These are phyloP conservation scores for Trichogramma dendrolimi DNA, from an alignment of 2,888 invertebrate species.

Conservation along the genomic window DNA sequence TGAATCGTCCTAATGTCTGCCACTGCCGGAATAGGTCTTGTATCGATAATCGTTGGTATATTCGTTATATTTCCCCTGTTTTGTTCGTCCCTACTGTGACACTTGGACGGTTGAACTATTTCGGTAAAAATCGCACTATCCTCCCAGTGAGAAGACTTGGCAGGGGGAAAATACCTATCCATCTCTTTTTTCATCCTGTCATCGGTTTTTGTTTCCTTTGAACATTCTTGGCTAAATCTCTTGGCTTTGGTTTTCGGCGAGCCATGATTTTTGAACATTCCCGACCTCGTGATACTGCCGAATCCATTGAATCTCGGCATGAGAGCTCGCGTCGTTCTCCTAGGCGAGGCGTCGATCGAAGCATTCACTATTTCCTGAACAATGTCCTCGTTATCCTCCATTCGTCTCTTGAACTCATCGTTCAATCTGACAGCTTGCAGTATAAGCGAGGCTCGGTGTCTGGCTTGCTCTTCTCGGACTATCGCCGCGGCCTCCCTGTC, in stretches of 20 bases:
- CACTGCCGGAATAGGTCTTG: not conserved
- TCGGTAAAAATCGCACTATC: conserved; percentile 20
- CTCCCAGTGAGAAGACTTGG: conserved; percentile 20
- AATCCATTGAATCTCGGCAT: conserved; percentile 64
- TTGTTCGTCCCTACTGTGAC: not conserved
- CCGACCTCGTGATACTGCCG: conserved; percentile 50
- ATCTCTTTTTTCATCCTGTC: conserved; percentile 33
- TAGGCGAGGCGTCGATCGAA: conserved; percentile 42
- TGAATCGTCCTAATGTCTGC: conserved; percentile 19
- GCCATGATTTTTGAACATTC: conserved; percentile 50
- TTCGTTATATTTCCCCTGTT: not conserved
- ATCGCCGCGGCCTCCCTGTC: conserved; percentile 76
- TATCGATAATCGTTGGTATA: not conserved
- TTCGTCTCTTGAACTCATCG: conserved; percentile 31
- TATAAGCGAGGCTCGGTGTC: conserved; percentile 41
- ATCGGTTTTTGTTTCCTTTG: not conserved
- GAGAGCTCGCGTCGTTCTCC: conserved; percentile 54
- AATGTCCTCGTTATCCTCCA: conserved; percentile 36
- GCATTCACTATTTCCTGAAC: conserved; percentile 43
- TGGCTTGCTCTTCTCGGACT: conserved; percentile 58
- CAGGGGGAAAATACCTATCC: conserved; percentile 40
- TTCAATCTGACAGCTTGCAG: conserved; percentile 31
- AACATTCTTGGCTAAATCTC: conserved; percentile 20
- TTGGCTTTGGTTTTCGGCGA: conserved; percentile 21
- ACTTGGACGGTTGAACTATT: not conserved